Conservation (phyloP, 2,797 vertebrate species). For the Falco berigora region DNA sequence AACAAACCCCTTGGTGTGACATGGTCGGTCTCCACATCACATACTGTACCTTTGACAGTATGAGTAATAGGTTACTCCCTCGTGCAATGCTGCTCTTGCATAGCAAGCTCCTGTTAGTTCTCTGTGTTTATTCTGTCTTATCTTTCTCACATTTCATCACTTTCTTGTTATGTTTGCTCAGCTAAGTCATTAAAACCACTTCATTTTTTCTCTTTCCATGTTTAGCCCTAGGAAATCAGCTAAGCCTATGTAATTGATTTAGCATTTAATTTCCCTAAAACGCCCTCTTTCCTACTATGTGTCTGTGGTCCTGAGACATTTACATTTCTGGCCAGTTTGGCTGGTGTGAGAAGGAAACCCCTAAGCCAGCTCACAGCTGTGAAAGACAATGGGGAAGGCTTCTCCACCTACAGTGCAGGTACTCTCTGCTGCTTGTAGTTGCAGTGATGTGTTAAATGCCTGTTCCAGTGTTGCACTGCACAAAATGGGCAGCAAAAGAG, state of each 20-base stretch:
- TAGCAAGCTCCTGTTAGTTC: neutral
- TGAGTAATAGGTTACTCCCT: constrained; percentile 32
- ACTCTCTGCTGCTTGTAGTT: neutral
- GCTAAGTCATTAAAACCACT: constrained; percentile 47
- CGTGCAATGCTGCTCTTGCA: neutral
- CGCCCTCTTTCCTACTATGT: neutral
- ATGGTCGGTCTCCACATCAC: neutral
- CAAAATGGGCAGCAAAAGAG: neutral
- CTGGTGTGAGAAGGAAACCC: neutral
- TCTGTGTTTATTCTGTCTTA: constrained; percentile 43
- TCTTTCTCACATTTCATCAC: constrained; percentile 55
- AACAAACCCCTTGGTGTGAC: neutral
- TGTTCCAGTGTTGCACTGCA: neutral
- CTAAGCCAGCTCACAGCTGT: neutral
- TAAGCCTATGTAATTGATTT: constrained; percentile 14
- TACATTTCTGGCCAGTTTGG: neutral
- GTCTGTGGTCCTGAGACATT: neutral
- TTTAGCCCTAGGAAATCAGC: constrained; percentile 36
- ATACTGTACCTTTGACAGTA: neutral
- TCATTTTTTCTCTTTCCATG: constrained; percentile 7
- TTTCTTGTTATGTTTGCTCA: constrained; percentile 61
- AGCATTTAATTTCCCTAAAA: constrained; percentile 21
- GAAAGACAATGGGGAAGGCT: neutral
- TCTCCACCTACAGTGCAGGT: neutral
- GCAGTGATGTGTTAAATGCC: neutral